Evolutionary conservation across 1,140 invertebrate species (phyloP).

Genomic region (Drosophila parabipectinata): DNA sequence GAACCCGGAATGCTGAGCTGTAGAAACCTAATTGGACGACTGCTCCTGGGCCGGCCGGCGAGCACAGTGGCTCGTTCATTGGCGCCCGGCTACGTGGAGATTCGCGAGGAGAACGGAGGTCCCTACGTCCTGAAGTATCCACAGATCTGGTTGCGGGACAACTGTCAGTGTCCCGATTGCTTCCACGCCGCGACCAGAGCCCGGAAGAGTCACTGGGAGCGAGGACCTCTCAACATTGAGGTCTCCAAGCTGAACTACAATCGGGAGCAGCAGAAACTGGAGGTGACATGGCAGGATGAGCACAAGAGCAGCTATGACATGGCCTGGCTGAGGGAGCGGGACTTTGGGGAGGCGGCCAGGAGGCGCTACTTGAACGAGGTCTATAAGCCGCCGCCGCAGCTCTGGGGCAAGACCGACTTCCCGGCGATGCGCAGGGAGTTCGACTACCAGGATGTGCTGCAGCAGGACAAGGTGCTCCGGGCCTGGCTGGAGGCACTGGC

Average conservation of each 20-base stretch:
- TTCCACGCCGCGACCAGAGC: slow-evolving; percentile 87
- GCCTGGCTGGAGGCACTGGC: slow-evolving; percentile 86
- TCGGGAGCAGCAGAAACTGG: slow-evolving; percentile 61
- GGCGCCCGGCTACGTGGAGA: slow-evolving; percentile 46
- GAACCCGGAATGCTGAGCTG: slow-evolving; percentile 62
- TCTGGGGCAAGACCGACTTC: slow-evolving; percentile 86
- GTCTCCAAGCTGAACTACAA: slow-evolving; percentile 38
- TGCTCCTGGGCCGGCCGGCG: slow-evolving; percentile 27
- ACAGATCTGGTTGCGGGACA: slow-evolving; percentile 88
- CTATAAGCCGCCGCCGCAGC: slow-evolving; percentile 85
- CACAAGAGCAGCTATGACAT: slow-evolving; percentile 85
- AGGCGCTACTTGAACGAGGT: slow-evolving; percentile 84
- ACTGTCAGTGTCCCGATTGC: slow-evolving; percentile 88
- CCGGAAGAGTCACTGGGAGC: slow-evolving; percentile 82
- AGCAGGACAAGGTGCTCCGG: slow-evolving; percentile 81
- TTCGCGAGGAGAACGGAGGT: slow-evolving; percentile 12
- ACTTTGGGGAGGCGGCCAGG: slow-evolving; percentile 85
- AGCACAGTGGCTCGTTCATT: slow-evolving; percentile 32
- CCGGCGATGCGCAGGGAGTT: slow-evolving; percentile 84
- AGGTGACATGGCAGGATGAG: slow-evolving; percentile 86
- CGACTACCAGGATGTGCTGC: slow-evolving; percentile 85
- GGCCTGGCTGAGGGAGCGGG: slow-evolving; percentile 86
- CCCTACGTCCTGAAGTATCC: slow-evolving; percentile 85
- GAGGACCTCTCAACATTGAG: slow-evolving; percentile 27
- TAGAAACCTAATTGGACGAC: slow-evolving; percentile 58